Conservation (phyloP, 2,888 invertebrate species). For the Dryomyza anilis region DNA sequence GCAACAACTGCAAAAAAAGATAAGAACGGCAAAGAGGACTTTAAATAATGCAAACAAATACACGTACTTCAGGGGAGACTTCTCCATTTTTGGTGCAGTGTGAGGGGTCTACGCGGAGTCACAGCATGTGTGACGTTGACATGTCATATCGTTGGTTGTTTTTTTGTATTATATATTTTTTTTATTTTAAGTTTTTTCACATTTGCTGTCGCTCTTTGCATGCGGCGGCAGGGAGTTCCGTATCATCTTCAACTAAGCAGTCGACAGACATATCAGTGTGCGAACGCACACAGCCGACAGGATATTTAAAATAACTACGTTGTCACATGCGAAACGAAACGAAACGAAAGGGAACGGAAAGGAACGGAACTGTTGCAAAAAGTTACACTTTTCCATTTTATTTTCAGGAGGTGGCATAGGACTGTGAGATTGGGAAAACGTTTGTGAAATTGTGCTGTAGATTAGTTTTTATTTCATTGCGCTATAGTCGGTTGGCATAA, state of each 20-base stretch:
- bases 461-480: no score
- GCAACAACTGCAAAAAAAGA: not conserved
- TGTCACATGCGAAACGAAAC: constrained; percentile 17
- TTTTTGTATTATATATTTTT: not conserved
- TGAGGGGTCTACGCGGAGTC: constrained; percentile 25
- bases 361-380: constrained; percentile 11
- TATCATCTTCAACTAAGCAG: constrained; percentile 15
- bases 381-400: no score
- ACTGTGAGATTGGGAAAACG: no score
- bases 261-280: constrained; percentile 7
- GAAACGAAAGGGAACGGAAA: no score
- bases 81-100: constrained; percentile 18
- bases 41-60: not conserved
- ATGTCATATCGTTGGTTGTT: constrained; percentile 11
- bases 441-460: no score
- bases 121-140: constrained; percentile 17
- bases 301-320: constrained; percentile 23
- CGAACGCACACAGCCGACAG: constrained; percentile 6
- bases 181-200: not conserved
- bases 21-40: not conserved
- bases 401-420: no score
- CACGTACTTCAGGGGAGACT: no score
- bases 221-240: not conserved
- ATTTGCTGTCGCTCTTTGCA: not conserved
- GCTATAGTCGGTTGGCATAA: no score